Evolutionary conservation across 2,888 invertebrate species (phyloP).

Genomic region (Zeuzera pyrina): DNA sequence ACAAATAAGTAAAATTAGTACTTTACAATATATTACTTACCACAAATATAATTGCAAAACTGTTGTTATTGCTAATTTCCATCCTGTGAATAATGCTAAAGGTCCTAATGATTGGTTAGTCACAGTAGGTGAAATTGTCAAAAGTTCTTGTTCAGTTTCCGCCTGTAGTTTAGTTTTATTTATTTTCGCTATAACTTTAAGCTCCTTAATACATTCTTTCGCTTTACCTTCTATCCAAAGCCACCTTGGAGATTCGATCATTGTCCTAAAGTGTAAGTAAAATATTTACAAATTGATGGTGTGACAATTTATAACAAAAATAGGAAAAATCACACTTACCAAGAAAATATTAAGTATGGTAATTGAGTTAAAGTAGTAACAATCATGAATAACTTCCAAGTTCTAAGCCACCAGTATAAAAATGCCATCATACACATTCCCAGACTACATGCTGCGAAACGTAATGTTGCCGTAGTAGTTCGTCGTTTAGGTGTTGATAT

Average conservation of each 20-base stretch:
- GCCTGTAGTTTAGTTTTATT: constrained; percentile 62
- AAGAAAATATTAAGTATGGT: constrained; percentile 35
- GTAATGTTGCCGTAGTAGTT: constrained; percentile 28
- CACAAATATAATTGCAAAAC: constrained; percentile 67
- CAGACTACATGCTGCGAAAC: constrained; percentile 28
- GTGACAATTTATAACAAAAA: no score
- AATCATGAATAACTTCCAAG: constrained; percentile 40
- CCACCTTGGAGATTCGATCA: constrained; percentile 79
- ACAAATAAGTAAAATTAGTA: no score
- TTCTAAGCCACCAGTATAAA: constrained; percentile 40
- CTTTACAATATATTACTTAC: no score
- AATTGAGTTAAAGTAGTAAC: constrained; percentile 30
- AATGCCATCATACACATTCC: constrained; percentile 38
- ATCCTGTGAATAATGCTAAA: constrained; percentile 70
- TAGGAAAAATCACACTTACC: constrained; percentile 22
- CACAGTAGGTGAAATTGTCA: constrained; percentile 20
- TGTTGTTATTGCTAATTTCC: constrained; percentile 69
- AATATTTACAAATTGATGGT: neutral
- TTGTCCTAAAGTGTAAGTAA: constrained; percentile 48
- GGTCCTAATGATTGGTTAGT: constrained; percentile 61
- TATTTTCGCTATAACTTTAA: constrained; percentile 67
- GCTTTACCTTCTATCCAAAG: constrained; percentile 67
- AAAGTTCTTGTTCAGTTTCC: constrained; percentile 43
- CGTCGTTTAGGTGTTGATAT: constrained; percentile 36
- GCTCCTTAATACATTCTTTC: constrained; percentile 52